These are phyloP conservation scores for Drosophila nebulosa DNA, from an alignment of 1,140 invertebrate genomes.

Conservation along the genomic window DNA sequence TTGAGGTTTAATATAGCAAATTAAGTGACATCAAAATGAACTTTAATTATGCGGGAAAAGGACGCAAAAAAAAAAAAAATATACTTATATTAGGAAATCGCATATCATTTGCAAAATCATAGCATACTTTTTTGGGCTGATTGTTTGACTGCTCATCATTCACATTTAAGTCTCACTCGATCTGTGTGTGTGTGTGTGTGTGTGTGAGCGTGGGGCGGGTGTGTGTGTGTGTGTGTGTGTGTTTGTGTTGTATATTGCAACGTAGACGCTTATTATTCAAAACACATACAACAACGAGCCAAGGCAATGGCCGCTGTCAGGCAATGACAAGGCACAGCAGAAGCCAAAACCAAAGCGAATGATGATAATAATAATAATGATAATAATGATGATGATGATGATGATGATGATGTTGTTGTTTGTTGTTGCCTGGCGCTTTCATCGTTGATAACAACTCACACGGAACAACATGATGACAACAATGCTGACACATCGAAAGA, in stretches of 20 bases:
- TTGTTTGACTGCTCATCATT: conserved; percentile 69
- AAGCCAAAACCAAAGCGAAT: too few relatives aligned
- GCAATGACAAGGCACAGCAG: conserved; percentile 38
- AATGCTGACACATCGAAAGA: conserved; percentile 75
- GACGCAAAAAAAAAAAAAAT: neutral
- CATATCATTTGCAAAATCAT: neutral
- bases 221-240: neutral
- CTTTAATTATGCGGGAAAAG: conserved; percentile 25
- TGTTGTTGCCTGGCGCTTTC: conserved; percentile 10
- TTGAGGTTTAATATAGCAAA: neutral
- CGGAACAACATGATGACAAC: conserved; percentile 37
- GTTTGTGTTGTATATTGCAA: conserved; percentile 44
- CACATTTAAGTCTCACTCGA: conserved; percentile 21
- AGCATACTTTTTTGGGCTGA: conserved; percentile 37
- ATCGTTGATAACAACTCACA: conserved; percentile 56
- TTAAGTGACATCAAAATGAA: neutral
- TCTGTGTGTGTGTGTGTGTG: neutral
- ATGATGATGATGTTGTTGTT: conserved; percentile 16
- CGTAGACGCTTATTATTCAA: conserved; percentile 65
- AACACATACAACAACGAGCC: conserved; percentile 33
- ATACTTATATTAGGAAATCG: neutral
- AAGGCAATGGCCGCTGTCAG: conserved; percentile 43
- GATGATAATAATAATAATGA: conserved; percentile 3
- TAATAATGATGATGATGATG: neutral
- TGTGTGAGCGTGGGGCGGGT: neutral